Conservation (phyloP, 2,888 invertebrate genomes). For the Xestia ashworthii region DNA sequence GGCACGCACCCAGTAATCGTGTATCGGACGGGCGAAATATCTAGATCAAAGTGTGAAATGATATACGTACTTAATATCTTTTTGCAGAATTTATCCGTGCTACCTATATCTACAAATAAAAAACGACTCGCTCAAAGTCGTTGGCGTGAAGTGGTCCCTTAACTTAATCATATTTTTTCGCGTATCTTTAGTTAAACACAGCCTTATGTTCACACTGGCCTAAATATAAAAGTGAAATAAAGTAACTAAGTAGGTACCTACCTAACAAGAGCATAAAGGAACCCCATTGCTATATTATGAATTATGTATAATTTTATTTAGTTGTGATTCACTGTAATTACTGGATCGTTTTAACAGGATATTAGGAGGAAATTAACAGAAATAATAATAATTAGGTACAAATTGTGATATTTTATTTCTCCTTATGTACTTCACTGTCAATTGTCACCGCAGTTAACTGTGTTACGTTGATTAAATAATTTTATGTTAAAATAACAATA, state of each 20-base stretch:
- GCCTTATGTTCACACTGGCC: background rate
- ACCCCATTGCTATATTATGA: background rate
- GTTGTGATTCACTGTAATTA: background rate
- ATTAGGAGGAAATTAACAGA: constrained; percentile 4
- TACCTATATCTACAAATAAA: too few species aligned
- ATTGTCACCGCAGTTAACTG: background rate
- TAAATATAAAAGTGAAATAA: background rate
- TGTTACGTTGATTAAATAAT: background rate
- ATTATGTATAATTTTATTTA: background rate
- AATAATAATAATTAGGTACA: background rate
- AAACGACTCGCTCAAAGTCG: too few species aligned
- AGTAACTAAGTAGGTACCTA: background rate
- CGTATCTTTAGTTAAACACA: background rate
- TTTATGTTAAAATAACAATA: background rate
- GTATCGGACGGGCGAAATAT: too few species aligned
- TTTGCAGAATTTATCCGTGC: too few species aligned
- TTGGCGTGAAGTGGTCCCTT: too few species aligned
- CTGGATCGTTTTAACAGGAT: background rate
- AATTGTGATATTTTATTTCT: background rate
- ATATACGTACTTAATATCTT: too few species aligned
- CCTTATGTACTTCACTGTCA: background rate
- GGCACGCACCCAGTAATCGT: too few species aligned
- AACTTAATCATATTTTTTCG: too few species aligned
- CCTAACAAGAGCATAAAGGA: background rate
- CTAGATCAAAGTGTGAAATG: too few species aligned